These are phyloP conservation scores for Brachionus koreanus DNA, from an alignment of 1,140 invertebrate species.

Conservation along the genomic window DNA sequence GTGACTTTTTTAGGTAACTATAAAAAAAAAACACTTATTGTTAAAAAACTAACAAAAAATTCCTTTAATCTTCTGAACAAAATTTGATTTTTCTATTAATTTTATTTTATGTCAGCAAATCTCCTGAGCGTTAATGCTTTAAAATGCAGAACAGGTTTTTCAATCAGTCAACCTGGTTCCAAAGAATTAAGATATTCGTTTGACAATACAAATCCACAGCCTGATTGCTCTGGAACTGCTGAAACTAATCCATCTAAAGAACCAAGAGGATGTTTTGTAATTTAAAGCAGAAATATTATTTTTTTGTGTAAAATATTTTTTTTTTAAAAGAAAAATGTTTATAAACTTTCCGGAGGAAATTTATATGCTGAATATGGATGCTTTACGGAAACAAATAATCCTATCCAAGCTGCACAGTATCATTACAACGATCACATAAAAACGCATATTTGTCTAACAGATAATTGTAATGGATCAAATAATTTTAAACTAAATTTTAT, in stretches of 20 bases:
- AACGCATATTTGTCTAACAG: neutral
- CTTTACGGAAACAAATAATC: neutral
- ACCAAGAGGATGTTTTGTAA: neutral
- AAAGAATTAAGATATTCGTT: neutral
- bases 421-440: neutral
- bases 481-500: neutral
- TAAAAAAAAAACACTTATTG: too few relatives aligned
- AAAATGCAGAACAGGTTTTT: neutral
- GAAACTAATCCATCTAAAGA: neutral
- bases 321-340: neutral
- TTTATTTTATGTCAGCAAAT: neutral
- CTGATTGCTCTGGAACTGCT: too few relatives aligned
- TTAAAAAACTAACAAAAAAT: too few relatives aligned
- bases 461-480: neutral
- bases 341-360: neutral
- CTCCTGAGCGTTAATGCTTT: neutral
- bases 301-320: neutral
- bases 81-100: neutral
- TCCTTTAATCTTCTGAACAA: too few relatives aligned
- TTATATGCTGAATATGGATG: neutral
- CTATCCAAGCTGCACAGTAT: neutral
- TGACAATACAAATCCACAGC: too few relatives aligned
- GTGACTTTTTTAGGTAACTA: too few relatives aligned
- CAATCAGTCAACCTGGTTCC: neutral
- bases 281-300: neutral